These are phyloP conservation scores for Callionymus lyra DNA, from an alignment of 2,113 vertebrate species.

Conservation along the genomic window DNA sequence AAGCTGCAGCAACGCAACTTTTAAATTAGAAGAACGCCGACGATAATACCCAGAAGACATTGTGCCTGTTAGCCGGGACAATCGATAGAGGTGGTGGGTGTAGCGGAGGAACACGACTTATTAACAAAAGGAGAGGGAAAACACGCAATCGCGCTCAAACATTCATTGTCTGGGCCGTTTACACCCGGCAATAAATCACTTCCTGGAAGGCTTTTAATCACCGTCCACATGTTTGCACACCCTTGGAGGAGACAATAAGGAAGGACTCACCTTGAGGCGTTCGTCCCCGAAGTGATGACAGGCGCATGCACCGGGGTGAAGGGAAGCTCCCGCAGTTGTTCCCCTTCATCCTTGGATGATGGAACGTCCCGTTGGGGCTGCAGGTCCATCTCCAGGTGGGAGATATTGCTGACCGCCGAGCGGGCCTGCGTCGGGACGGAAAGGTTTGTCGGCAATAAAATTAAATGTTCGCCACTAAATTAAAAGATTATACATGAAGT, in stretches of 20 bases:
- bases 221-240: no score
- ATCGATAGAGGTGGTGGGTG: slow-evolving; percentile 32
- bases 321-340: slow-evolving; percentile 73
- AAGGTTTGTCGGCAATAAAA: no score
- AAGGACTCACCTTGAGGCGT: slow-evolving; percentile 70
- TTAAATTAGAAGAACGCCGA: slow-evolving; percentile 22
- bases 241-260: slow-evolving; percentile 1
- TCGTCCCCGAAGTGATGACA: slow-evolving; percentile 68
- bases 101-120: no score
- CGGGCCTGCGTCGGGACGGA: slow-evolving; percentile 14
- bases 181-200: no score
- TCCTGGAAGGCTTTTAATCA: no score
- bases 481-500: no score
- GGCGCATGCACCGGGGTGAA: slow-evolving; percentile 79
- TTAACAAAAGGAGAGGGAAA: no score
- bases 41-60: slow-evolving; percentile 11
- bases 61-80: slow-evolving; percentile 33
- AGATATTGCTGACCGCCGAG: slow-evolving; percentile 56
- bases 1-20: slow-evolving; percentile 14
- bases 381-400: slow-evolving; percentile 72
- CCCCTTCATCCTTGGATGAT: neutral
- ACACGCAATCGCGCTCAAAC: no score
- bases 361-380: slow-evolving; percentile 35
- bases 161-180: neutral
- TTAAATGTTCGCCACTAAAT: no score